Evolutionary conservation across 2,797 vertebrate genomes (phyloP), one percentile per base, ranked within the genome.

Genomic region (Helostoma temminkii): DNA sequence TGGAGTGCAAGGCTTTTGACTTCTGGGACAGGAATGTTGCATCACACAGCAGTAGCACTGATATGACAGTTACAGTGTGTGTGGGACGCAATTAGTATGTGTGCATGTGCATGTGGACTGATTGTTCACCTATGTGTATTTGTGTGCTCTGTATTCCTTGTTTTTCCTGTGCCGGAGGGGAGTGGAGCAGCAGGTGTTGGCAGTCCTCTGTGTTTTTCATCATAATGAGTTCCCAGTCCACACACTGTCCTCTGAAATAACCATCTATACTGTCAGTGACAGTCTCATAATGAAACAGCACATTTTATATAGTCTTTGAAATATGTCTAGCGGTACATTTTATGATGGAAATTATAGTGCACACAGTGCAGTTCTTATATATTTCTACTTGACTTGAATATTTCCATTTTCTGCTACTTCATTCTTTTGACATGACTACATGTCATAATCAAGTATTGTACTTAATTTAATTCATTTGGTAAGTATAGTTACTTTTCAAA

Each of bases 141-240:
- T 66, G 73, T 75, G 70, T 42, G 70, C 76, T 79, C 32, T 46
- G 43, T 65, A 28, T 66, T 67, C 42, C 58, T 77, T 78, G 71
- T 81, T 81, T 74, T 80, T 66, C 61, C 49, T 30, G 36, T 52
- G 82, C 83, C 24, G 5, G 47, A 71, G 83, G 84, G 83, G 66
- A 75, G 58, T 15, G 34, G 66, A 71, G 86, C 63, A 84, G 85
- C 90, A 91, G 89, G 88, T 90, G 88, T 67, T 76, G 66, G 65
- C 64, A 63, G 70, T 87, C 82, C 78, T 82, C 49, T 42, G 78
- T 87, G 83, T 65, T 76, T 86, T 82, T 72, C 66, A 55, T 83
- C 66, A 62, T 92, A 89, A 91, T 89, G 80, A 92, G 88, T 43
- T 91, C 89, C 86, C 89, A 85, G 71, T 86, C 61, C 66, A 8